These are phyloP conservation scores for Elachura formosa DNA, from an alignment of 2,113 vertebrate genomes.

Conservation along the genomic window DNA sequence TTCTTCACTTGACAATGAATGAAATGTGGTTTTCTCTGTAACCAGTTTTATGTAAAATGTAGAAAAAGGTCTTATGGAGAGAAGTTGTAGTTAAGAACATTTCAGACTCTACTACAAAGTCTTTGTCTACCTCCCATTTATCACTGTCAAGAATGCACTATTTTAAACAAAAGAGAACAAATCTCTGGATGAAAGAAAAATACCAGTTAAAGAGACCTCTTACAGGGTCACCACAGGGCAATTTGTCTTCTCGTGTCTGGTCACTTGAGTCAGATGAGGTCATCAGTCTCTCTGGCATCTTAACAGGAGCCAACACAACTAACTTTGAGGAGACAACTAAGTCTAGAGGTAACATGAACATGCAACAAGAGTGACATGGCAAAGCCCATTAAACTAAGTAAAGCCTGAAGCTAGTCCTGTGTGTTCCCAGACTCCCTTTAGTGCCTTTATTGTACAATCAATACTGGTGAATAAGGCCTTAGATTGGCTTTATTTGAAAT, in stretches of 20 bases:
- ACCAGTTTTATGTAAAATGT: neutral
- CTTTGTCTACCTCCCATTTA: neutral
- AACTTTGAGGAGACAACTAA: neutral
- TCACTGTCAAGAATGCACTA: neutral
- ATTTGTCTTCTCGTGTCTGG: neutral
- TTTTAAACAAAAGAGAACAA: neutral
- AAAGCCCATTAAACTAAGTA: neutral
- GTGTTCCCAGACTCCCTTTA: neutral
- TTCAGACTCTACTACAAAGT: neutral
- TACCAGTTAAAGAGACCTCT: neutral
- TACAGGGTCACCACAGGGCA: neutral
- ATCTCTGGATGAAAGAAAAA: neutral
- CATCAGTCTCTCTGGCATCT: rapidly evolving
- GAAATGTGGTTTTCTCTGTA: neutral
- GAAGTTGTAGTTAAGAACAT: neutral
- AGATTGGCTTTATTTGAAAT: neutral
- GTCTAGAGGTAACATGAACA: neutral
- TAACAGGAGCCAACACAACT: neutral
- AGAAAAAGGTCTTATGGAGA: neutral
- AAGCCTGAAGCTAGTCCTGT: neutral
- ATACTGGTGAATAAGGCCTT: neutral
- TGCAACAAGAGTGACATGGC: rapidly evolving
- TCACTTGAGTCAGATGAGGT: neutral
- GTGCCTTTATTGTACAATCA: neutral
- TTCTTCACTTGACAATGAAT: neutral